phyloP scores from a whole-genome alignment of 2,113 vertebrate genomes.

The Mormyrus lacerda region DNA sequence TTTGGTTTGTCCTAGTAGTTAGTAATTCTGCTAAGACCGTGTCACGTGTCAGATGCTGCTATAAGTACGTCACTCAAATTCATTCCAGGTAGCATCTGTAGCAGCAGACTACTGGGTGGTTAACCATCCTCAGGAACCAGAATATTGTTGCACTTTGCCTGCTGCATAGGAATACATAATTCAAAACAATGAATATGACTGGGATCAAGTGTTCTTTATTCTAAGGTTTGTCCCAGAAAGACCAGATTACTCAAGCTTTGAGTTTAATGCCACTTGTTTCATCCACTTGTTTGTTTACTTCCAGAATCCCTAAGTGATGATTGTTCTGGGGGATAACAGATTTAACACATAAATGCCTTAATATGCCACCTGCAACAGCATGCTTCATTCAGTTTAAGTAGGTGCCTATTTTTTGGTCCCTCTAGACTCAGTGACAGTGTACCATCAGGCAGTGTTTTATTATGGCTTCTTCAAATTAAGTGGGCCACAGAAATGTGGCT shows the following conservation, averaged over 20 bases:
- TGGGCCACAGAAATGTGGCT: not conserved
- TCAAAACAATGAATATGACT: not conserved
- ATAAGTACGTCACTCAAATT: not conserved
- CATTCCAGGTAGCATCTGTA: not conserved
- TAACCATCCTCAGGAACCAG: not conserved
- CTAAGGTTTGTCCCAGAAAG: not conserved
- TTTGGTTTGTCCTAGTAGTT: not conserved
- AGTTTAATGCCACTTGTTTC: not conserved
- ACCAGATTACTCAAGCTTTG: not conserved
- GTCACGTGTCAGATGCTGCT: not conserved
- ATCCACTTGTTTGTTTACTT: not conserved
- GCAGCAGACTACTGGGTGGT: not conserved
- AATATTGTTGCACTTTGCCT: not conserved
- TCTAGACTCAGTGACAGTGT: not conserved
- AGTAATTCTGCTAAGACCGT: not conserved
- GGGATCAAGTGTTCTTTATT: not conserved
- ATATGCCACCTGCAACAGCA: not conserved
- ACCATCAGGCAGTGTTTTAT: not conserved
- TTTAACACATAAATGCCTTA: not conserved
- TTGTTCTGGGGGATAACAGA: not conserved
- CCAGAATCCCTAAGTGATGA: not conserved
- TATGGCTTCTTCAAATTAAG: not conserved
- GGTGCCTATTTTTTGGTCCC: not conserved
- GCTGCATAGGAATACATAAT: not conserved
- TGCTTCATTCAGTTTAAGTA: not conserved